A percentile compares a stretch with the other conserved stretches of the same genome.
Evolutionary conservation across 1,140 invertebrate genomes (phyloP).

Genomic region (Drosophila punjabiensis): DNA sequence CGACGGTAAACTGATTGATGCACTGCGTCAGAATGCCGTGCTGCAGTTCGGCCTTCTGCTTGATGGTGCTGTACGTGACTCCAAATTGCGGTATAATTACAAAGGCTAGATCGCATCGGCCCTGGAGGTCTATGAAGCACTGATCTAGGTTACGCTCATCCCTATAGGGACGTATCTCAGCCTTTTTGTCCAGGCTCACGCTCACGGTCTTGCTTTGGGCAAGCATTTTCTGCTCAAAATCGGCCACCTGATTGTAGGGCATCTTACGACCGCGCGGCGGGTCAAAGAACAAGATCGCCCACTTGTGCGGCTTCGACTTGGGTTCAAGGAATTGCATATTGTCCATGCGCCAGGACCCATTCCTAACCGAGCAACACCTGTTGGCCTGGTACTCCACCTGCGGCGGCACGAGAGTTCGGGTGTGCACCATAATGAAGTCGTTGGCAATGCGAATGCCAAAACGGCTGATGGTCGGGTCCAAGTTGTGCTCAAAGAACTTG

Average conservation of each 20-base stretch:
- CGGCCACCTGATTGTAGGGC: slow-evolving; percentile 21
- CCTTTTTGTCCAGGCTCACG: slow-evolving; percentile 28
- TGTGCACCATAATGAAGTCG: slow-evolving; percentile 87
- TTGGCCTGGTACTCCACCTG: slow-evolving; percentile 85
- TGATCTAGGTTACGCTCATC: slow-evolving; percentile 3
- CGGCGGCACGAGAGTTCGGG: slow-evolving; percentile 87
- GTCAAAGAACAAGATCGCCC: slow-evolving; percentile 59
- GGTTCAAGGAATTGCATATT: slow-evolving; percentile 35
- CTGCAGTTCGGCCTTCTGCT: slow-evolving; percentile 91
- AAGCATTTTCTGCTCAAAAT: slow-evolving; percentile 15
- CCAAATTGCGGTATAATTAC: slow-evolving; percentile 87
- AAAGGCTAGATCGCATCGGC: slow-evolving; percentile 72
- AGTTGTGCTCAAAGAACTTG: slow-evolving; percentile 85
- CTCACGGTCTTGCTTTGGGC: slow-evolving; percentile 10
- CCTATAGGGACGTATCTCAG: slow-evolving; percentile 41
- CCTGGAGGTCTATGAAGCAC: not conserved
- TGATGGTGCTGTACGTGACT: slow-evolving; percentile 87
- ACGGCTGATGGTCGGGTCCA: slow-evolving; percentile 86
- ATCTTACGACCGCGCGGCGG: slow-evolving; percentile 4
- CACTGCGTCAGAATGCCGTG: slow-evolving; percentile 94
- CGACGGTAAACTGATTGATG: slow-evolving; percentile 88
- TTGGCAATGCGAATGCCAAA: slow-evolving; percentile 87
- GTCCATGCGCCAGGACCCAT: slow-evolving; percentile 70
- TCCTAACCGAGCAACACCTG: slow-evolving; percentile 12
- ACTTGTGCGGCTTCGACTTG: slow-evolving; percentile 54